Conservation (phyloP, 2,797 vertebrate species). For the Pogoniulus pusillus region DNA sequence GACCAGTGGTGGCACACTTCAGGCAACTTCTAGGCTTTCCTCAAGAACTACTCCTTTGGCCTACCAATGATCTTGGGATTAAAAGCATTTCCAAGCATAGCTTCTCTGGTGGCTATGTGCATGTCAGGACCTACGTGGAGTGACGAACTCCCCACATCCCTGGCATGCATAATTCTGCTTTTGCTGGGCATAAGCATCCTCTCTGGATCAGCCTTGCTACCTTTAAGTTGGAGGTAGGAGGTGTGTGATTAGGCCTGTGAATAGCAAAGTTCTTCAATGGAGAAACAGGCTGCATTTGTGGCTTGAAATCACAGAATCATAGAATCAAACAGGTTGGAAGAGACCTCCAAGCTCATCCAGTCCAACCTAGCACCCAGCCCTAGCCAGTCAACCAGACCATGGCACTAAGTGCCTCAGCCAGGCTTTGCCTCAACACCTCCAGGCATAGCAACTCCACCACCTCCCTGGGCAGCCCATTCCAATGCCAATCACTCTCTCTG, state of each 20-base stretch:
- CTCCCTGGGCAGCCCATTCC: no score
- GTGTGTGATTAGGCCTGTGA: background rate
- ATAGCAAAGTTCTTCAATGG: no score
- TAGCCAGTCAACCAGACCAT: no score
- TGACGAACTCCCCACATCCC: background rate
- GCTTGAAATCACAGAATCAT: no score
- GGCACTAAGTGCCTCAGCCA: no score
- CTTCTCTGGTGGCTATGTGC: background rate
- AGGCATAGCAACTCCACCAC: no score
- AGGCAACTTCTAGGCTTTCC: background rate
- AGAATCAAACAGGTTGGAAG: no score
- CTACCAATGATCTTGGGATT: background rate
- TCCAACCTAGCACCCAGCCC: no score
- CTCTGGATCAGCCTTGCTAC: background rate
- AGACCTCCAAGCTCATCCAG: no score
- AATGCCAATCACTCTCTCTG: no score
- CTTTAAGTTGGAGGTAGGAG: background rate
- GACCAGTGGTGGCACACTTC: background rate
- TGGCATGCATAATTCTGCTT: background rate
- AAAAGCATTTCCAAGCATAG: background rate
- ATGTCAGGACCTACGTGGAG: accelerated
- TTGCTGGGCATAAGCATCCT: background rate
- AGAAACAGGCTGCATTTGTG: no score
- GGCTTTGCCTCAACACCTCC: no score
- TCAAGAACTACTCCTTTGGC: background rate